Evolutionary conservation across 2,888 invertebrate genomes (phyloP), one percentile per base, ranked within the genome.

Genomic region (Neoitamus cyanurus): DNA sequence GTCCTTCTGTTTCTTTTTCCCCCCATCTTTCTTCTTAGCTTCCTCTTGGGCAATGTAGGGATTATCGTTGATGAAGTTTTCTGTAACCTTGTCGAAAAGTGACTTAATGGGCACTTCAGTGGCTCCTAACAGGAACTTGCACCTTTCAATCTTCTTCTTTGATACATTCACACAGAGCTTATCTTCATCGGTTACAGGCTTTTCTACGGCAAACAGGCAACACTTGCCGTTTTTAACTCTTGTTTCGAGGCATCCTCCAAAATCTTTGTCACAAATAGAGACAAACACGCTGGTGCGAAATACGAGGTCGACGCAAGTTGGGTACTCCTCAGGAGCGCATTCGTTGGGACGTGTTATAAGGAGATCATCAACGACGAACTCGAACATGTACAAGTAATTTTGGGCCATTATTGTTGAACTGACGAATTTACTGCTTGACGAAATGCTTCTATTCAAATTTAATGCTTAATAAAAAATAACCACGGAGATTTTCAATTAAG

Each of bases 311-410:
- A 89, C 89, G 86, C 90, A 91, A 6, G 90, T 90, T 0, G 90
- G 90, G 86, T 90, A 91, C 83, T 91, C 91, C 37, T 90, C 90
- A 4, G 91, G 91, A n/a, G 91, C 91, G 86, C 91, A 91, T 34
- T 88, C 85, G 86, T 91, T 91, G 83, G 90, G 89, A 11, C 88
- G 88, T 1, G 89, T 90, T 36, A 91, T 89, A 30, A 91, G 83
- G 69, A 91, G 85, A 86, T 91, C 90, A 75, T 91, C 91, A 82
- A 91, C 87, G 83, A 90, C 90, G 86, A 91, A 90, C 86, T 91
- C 91, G 68, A 91, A 88, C 90, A 90, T 90, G 86, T 90, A 91
- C 84, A 91, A 88, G 42, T 89, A 89, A 88, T 89, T 90, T 88
- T 88, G 88, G 73, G 88, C 87, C 89, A 88, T 89, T 87, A 87